Base-by-base conservation (phyloP, 2,113 vertebrate species). In the Geothlypis trichas region DNA sequence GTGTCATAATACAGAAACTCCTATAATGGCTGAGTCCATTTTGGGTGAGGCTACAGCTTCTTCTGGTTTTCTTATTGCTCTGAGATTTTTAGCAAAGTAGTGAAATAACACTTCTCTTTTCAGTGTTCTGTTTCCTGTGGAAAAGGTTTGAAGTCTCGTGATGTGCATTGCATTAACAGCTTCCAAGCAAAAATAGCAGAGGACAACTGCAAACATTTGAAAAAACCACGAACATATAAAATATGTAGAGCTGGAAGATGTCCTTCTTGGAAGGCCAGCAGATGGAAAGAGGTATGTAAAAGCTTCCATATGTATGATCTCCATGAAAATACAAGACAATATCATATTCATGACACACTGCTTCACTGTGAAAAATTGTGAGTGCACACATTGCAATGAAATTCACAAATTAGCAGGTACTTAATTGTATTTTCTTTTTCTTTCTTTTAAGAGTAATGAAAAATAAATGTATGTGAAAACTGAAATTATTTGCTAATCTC, bases 91-190 rank as follows among this genome's bases (percentile, higher is more conserved):
- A 74, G 22, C 79, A 63, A 62, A 76, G 68, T 87, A 93, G 82
- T 41, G 39, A 84, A 90, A 41, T 55, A 47, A 57, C 47, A 33
- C 37, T 95, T 92, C 41, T 90, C 92, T 94, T 94, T 95, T 33
- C 93, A 99, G 99, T 99, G 99, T 87, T 99, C 99, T 74, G 98
- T 98, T 93, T 99, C 98, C 81, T 99, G 99, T 96, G 99, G 99
- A 35, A 99, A 98, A 72, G 99, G 99, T 71, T 97, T 97, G 95
- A 99, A 99, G 95, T 96, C 98, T 67, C 98, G 99, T 30, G 98
- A 99, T 58, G 97, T 99, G 17, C 63, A 97, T 92, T 99, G 99
- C 71, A 75, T 98, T 85, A 95, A 98, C 84, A 97, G 96, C 61
- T 98, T 98, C 84, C 98, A 98, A 86, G 95, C 65, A 46, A 97